Evolutionary conservation across 2,113 vertebrate species (phyloP).

Genomic region (Noturus placidus): DNA sequence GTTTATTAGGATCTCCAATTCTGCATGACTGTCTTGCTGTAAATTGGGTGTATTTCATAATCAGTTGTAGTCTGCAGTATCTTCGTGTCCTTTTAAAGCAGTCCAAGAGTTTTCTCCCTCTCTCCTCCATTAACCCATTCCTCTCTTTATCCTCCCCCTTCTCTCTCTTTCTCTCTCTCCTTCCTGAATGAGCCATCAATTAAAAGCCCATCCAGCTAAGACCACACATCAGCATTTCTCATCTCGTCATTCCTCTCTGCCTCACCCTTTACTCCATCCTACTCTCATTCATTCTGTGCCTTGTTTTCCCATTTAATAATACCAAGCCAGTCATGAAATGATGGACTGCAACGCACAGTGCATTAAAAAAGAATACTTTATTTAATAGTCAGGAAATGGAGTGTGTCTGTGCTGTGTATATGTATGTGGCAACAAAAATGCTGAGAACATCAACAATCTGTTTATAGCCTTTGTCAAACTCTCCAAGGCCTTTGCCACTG

Average conservation of each 20-base stretch:
- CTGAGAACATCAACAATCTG: neutral
- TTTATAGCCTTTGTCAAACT: neutral
- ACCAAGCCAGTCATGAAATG: constrained; percentile 22
- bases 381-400: constrained; percentile 50
- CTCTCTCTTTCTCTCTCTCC: constrained; percentile 40
- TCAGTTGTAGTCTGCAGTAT: constrained; percentile 62
- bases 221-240: constrained; percentile 67
- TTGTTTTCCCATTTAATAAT: constrained; percentile 23
- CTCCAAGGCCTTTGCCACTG: neutral
- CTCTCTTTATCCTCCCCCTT: constrained; percentile 50
- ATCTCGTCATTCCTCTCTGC: constrained; percentile 43
- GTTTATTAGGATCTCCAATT: neutral
- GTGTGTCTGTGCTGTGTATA: constrained; percentile 45
- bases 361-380: constrained; percentile 60
- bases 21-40: constrained; percentile 32
- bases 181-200: constrained; percentile 73
- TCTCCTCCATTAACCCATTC: constrained; percentile 63
- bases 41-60: constrained; percentile 54
- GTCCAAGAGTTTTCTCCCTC: constrained; percentile 55
- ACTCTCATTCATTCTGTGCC: neutral
- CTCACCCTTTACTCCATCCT: constrained; percentile 3
- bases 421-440: neutral
- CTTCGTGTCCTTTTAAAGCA: constrained; percentile 51
- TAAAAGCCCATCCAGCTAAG: constrained; percentile 64
- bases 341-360: constrained; percentile 2